Percentiles rank a stretch among this genome's conserved stretches.
These are phyloP conservation scores for Conus ventricosus DNA, from an alignment of 1,140 invertebrate genomes.

Conservation along the genomic window DNA sequence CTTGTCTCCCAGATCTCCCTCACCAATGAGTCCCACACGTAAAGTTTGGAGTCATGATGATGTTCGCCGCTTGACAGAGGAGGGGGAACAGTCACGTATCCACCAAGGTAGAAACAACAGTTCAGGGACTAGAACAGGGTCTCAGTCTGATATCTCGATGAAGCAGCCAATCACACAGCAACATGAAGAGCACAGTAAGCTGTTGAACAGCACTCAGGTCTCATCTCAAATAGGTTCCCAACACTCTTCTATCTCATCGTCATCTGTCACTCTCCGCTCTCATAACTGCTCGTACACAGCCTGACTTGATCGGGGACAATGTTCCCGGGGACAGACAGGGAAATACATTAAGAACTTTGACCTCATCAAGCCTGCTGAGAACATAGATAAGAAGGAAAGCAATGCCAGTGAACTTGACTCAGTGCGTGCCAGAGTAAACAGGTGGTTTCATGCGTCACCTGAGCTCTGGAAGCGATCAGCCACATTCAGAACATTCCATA, in stretches of 20 bases:
- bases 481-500: conserved; percentile 43
- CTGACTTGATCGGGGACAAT: conserved; percentile 25
- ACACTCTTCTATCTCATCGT: conserved; percentile 8
- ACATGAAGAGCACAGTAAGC: background rate
- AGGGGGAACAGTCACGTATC: background rate
- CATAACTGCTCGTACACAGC: conserved; percentile 4
- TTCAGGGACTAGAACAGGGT: background rate
- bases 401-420: background rate
- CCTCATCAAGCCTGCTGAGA: conserved; percentile 26
- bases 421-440: conserved; percentile 35
- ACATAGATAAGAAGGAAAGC: background rate
- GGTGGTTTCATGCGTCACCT: background rate
- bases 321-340: conserved; percentile 34
- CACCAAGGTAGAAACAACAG: no score
- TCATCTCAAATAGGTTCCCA: background rate
- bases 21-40: background rate
- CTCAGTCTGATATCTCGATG: background rate
- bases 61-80: conserved; percentile 18
- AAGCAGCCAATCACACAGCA: background rate
- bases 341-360: conserved; percentile 41
- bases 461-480: background rate
- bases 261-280: conserved; percentile 16
- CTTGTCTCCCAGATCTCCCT: conserved; percentile 47
- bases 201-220: background rate
- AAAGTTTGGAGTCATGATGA: conserved; percentile 34